Evolutionary conservation across 2,113 vertebrate species (phyloP), one percentile per base, ranked within the genome.

Genomic region (Calidris pugnax): DNA sequence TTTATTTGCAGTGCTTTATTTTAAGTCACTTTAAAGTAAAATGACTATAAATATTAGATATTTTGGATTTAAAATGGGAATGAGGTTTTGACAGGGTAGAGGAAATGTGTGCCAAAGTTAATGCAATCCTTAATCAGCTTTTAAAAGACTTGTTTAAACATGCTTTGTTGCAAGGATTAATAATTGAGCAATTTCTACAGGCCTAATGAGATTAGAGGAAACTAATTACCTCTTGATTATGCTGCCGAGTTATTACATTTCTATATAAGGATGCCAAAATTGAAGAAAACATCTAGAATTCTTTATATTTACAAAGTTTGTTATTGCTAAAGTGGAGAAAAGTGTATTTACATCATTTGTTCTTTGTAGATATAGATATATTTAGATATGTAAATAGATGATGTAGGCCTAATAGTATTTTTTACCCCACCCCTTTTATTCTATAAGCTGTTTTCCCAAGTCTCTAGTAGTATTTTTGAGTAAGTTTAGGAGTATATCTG

Each of bases 181-280:
- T 92, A 94, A 93, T 77, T 93, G 55, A 93, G 82, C 72, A 77
- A 67, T 95, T 95, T 96, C 68, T 85, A 32, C 75, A 67, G 55
- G 50, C 79, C 88, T 95, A 90, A 90, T 93, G 83, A 86, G 79
- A 83, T 90, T 83, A 93, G 75, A 83, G 67, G 75, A 95, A 88
- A 93, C 47, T 39, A 92, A 66, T 95, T 95, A 74, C 59, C 17
- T 90, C 94, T 84, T 88, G 83, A 93, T 95, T 95, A 80, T 85
- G 39, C 59, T 83, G 45, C 63, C 17, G 86, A 73, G 48, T 88
- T 92, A 43, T 23, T 76, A 37, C 0, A 0, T 57, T 94, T 84
- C 59, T 84, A 11, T 57, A 62, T 77, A 55, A 77, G 83, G 55
- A 80, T 93, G 68, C 37, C 59, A 93, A 80, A 93, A 90, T 84